Evolutionary conservation across 2,888 invertebrate genomes (phyloP).

Genomic region (Lepidocyrtinus sp.): DNA sequence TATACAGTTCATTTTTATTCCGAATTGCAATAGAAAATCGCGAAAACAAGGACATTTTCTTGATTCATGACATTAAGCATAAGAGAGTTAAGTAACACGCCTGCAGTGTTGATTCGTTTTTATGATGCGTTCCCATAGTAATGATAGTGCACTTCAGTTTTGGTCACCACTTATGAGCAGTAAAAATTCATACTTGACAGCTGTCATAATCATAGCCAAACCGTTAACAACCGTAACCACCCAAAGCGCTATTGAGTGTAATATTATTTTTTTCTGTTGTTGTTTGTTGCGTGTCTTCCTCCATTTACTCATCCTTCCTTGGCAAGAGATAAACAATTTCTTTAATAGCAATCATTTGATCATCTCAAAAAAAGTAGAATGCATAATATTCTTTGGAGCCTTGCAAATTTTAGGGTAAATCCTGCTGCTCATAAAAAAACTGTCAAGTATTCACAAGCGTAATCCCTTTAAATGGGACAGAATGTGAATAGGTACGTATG

Average conservation of each 20-base stretch:
- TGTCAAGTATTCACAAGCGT: background rate
- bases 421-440: background rate
- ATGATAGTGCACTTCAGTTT: slow-evolving; percentile 24
- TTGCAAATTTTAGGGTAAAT: background rate
- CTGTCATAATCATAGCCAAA: slow-evolving; percentile 23
- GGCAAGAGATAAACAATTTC: background rate
- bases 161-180: slow-evolving; percentile 21
- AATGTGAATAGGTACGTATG: no score
- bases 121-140: no score
- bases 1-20: no score
- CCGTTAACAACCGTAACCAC: slow-evolving; percentile 59
- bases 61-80: no score
- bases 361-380: background rate
- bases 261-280: slow-evolving; percentile 37
- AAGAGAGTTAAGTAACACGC: no score
- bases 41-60: no score
- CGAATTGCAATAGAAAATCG: no score
- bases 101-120: no score
- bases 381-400: background rate
- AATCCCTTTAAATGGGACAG: no score
- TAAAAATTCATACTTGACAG: slow-evolving; percentile 41
- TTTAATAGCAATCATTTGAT: background rate
- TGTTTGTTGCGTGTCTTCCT: slow-evolving; percentile 45
- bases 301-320: slow-evolving; percentile 49
- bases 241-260: slow-evolving; percentile 54